phyloP scores from a whole-genome alignment of 2,888 invertebrate species.

The Drosophila peninsularis region DNA sequence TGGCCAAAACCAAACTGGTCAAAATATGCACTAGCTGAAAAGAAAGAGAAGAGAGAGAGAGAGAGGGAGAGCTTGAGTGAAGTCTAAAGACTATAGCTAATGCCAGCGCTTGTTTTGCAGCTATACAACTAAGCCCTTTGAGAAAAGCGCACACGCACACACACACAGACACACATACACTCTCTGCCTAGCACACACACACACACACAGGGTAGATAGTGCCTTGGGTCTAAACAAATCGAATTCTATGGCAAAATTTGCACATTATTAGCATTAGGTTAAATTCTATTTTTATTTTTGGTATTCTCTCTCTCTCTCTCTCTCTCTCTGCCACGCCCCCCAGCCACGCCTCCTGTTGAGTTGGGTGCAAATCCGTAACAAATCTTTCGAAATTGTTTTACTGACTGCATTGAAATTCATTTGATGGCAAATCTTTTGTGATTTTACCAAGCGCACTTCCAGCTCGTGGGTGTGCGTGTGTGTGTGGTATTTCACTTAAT shows the following conservation, averaged over 20 bases:
- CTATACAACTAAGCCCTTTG: slow-evolving; percentile 35
- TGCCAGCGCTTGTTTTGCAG: slow-evolving; percentile 39
- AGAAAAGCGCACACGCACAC: not conserved
- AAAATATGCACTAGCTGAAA: slow-evolving; percentile 34
- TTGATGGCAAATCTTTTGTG: slow-evolving; percentile 56
- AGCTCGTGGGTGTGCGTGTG: not conserved
- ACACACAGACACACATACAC: not conserved
- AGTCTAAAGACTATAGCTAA: slow-evolving; percentile 23
- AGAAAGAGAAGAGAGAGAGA: not conserved
- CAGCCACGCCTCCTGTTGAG: slow-evolving; percentile 34
- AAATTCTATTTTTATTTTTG: slow-evolving; percentile 58
- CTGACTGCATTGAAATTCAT: slow-evolving; percentile 67
- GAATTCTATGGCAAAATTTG: slow-evolving; percentile 49
- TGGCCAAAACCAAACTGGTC: slow-evolving; percentile 26
- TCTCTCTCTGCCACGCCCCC: not conserved
- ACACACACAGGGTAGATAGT: slow-evolving; percentile 44
- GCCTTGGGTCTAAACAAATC: slow-evolving; percentile 36
- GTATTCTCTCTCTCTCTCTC: slow-evolving; percentile 5
- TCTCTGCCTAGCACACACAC: not conserved
- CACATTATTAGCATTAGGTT: slow-evolving; percentile 71
- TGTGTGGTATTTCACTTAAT: slow-evolving; percentile 38
- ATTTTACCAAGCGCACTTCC: slow-evolving; percentile 47
- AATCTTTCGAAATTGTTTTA: slow-evolving; percentile 69
- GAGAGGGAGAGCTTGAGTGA: not conserved
- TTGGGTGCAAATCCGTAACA: slow-evolving; percentile 69